Conservation (phyloP, 2,113 vertebrate genomes). For the Laterallus jamaicensis region DNA sequence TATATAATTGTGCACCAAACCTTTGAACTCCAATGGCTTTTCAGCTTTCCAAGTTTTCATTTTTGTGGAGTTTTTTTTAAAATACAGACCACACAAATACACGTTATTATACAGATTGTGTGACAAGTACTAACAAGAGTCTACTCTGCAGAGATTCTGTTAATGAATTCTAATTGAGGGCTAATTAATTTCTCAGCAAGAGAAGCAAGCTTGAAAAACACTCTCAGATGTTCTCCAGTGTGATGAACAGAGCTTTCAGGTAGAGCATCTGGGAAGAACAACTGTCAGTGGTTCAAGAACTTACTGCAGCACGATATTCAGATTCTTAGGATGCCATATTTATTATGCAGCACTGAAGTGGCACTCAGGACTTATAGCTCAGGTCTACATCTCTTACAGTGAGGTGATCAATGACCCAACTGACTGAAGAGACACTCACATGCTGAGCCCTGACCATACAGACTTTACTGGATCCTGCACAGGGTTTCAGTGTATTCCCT, state of each 20-base stretch:
- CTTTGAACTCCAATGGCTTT: neutral
- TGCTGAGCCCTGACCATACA: neutral
- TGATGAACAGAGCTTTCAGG: neutral
- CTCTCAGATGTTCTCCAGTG: neutral
- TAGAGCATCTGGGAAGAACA: neutral
- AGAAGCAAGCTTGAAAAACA: neutral
- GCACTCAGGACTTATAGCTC: neutral
- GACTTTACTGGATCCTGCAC: neutral
- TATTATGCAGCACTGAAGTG: neutral
- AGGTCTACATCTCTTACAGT: neutral
- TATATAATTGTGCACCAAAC: neutral
- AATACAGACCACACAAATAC: neutral
- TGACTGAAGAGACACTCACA: neutral
- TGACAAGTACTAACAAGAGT: constrained; percentile 16
- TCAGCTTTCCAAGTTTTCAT: neutral
- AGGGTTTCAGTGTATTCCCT: neutral
- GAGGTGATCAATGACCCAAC: neutral
- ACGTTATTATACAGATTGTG: neutral
- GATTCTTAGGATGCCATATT: neutral
- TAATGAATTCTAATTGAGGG: neutral
- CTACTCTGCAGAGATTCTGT: neutral
- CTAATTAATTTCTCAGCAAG: neutral
- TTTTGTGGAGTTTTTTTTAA: neutral
- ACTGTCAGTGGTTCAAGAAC: neutral
- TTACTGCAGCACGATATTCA: neutral